Base-by-base conservation (phyloP, 2,888 invertebrate species). In the Pristionchus arcanus region DNA sequence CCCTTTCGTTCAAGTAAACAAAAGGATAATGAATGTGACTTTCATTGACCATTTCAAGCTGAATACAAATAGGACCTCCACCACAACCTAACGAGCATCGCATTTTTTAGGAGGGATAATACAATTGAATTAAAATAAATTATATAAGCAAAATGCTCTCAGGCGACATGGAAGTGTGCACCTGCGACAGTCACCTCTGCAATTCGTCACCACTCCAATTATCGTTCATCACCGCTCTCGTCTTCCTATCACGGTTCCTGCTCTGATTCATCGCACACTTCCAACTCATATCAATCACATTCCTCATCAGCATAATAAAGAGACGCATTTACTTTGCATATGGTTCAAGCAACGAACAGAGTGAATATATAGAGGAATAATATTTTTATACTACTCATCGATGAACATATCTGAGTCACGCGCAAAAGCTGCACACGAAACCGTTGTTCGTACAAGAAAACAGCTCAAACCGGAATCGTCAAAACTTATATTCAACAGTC, bases 161-260 rank as follows among this genome's bases (percentile, higher is more conserved):
- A 94, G 94, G 94, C 34, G 92, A 93, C 71, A 93, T 94, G 90
- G 94, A 94, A 92, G 94, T 94, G 7, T 94, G 94, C 91, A 94
- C 94, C 2, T 94, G 94, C 86, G 94, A 94, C 71, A 93, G 93
- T 49, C 94, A 94, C 88, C 91, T 94, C n/a, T 94, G 94, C 91
- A 94, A 94, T 84, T 28, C 53, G 42, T 84, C 90, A n/a, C 55
- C 68, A 0, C 68, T 49, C 55, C 68, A 42, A 42, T 87, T 68
- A 87, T 85, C 49, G 63, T 59, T 85, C 28, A 5, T 31, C 63
- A 85, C 34, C 53, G 21, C 83, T n/a, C 28, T 53, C 28, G 21
- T 49, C 42, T 53, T 84, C 31, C 84, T 59, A 1, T 59, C 87
- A 87, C 87, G 31, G 42, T 59, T 87, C 37, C 66, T 86, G 1